phyloP scores from a whole-genome alignment of 2,888 invertebrate genomes.

The Stictocephala bisonia region DNA sequence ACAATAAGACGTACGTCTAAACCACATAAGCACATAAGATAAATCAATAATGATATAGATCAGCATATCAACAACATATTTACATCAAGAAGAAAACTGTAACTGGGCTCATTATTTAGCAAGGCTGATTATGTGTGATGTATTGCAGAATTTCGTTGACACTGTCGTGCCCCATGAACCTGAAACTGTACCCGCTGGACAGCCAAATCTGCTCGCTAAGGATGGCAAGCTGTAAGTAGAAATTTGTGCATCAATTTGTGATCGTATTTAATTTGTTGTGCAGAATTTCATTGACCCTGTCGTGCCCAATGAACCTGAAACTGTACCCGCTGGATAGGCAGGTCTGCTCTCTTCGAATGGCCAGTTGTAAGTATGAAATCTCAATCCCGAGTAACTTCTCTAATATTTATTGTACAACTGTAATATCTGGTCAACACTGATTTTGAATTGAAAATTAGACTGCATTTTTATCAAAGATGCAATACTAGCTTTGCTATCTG shows the following conservation, averaged over 20 bases:
- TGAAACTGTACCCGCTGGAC: constrained; percentile 96
- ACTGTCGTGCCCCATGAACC: constrained; percentile 96
- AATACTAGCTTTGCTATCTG: constrained; percentile 7
- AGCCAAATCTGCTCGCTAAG: constrained; percentile 93
- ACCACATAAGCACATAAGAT: no score
- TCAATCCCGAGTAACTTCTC: no score
- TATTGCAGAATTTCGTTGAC: constrained; percentile 90
- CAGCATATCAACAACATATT: no score
- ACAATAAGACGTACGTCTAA: no score
- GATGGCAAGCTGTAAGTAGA: constrained; percentile 96
- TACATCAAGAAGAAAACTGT: no score
- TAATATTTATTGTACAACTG: constrained; percentile 20
- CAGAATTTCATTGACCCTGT: constrained; percentile 94
- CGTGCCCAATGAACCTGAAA: constrained; percentile 98
- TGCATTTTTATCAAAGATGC: constrained; percentile 1
- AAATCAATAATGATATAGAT: no score
- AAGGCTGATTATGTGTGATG: constrained; percentile 44
- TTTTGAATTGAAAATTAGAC: constrained; percentile 23
- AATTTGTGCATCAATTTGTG: constrained; percentile 8
- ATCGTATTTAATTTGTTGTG: constrained; percentile 58
- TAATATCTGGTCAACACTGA: constrained; percentile 46
- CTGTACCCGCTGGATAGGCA: constrained; percentile 97
- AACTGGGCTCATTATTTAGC: no score
- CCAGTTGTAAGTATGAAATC: constrained; percentile 86
- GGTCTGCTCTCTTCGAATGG: constrained; percentile 94